Base-by-base conservation (phyloP, 2,797 vertebrate genomes). In the Knipowitschia caucasica region DNA sequence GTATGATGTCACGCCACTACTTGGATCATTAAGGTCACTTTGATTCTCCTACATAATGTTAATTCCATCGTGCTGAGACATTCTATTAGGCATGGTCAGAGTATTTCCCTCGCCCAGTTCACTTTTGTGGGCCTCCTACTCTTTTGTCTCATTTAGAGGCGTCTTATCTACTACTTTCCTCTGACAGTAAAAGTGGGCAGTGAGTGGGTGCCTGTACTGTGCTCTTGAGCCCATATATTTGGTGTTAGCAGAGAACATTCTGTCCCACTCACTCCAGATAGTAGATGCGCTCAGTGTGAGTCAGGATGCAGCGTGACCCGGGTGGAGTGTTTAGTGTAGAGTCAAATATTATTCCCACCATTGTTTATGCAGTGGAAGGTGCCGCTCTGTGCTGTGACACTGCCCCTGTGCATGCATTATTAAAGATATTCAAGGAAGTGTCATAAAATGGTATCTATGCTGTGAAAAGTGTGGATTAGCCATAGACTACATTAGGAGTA, bases 301-400 rank as follows among this genome's bases (percentile, higher is more conserved):
- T 78, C 74, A 72, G 75, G 56, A 69, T 50, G 65, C 71, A 39
- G 45, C 34, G 0, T 66, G 70, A 78, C 71, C 71, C 29, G 0
- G 1, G 34, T 66, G 53, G 58, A 68, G n/a, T n/a, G n/a, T n/a
- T n/a, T n/a, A n/a, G n/a, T n/a, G n/a, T n/a, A n/a, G n/a, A n/a
- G n/a, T n/a, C n/a, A n/a, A n/a, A n/a, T n/a, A n/a, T n/a, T n/a
- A n/a, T n/a, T n/a, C n/a, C n/a, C n/a, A n/a, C 75, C 75, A 70
- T 17, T 1, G 45, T 63, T 53, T 55, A 68, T 65, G 71, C 60
- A 56, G 60, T 52, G 62, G 38, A 53, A 67, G 53, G 31, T 43
- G 50, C 56, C 61, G 52, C 21, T 21, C 5, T 3, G 9, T 20
- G 47, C 46, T 24, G 35, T 40, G 24, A 54, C 40, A 11, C n/a